Evolutionary conservation across 2,113 vertebrate genomes (phyloP).

Genomic region (Melanerpes formicivorus): DNA sequence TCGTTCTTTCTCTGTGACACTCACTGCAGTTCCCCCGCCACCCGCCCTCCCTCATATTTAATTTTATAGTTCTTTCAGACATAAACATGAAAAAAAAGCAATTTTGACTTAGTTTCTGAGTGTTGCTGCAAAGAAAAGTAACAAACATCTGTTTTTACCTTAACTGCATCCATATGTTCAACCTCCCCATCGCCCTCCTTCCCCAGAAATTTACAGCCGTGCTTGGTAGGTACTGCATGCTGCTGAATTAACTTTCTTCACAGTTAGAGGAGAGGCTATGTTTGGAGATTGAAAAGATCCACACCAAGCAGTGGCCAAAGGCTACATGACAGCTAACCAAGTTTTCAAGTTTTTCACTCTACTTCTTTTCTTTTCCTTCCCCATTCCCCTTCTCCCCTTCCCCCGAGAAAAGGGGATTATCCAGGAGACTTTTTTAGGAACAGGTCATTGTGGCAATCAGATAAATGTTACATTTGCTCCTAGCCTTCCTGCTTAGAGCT

Average conservation of each 20-base stretch:
- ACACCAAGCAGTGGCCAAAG: slow-evolving; percentile 36
- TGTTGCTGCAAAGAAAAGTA: slow-evolving; percentile 77
- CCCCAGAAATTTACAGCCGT: slow-evolving; percentile 73
- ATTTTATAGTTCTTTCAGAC: slow-evolving; percentile 75
- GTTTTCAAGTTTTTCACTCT: neutral
- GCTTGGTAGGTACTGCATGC: slow-evolving; percentile 57
- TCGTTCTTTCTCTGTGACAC: slow-evolving; percentile 62
- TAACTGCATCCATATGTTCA: slow-evolving; percentile 81
- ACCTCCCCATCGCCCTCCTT: slow-evolving; percentile 63
- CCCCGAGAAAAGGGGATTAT: neutral
- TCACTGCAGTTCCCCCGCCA: slow-evolving; percentile 47
- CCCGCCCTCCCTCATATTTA: slow-evolving; percentile 58
- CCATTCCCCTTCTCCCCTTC: neutral
- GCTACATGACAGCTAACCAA: slow-evolving; percentile 8
- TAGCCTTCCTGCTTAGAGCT: slow-evolving; percentile 31
- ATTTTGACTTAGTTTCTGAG: slow-evolving; percentile 74
- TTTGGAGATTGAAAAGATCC: slow-evolving; percentile 46
- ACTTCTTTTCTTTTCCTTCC: neutral
- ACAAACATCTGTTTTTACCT: slow-evolving; percentile 78
- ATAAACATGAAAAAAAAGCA: slow-evolving; percentile 76
- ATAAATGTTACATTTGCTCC: slow-evolving; percentile 5
- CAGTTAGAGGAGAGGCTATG: slow-evolving; percentile 58
- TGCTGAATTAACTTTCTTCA: slow-evolving; percentile 73
- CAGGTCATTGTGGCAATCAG: neutral
- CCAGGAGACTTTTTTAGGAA: neutral